A percentile compares a stretch with the other conserved stretches of the same genome.
phyloP scores from a whole-genome alignment of 2,888 invertebrate species.

The Phoenoteleia sp. region DNA sequence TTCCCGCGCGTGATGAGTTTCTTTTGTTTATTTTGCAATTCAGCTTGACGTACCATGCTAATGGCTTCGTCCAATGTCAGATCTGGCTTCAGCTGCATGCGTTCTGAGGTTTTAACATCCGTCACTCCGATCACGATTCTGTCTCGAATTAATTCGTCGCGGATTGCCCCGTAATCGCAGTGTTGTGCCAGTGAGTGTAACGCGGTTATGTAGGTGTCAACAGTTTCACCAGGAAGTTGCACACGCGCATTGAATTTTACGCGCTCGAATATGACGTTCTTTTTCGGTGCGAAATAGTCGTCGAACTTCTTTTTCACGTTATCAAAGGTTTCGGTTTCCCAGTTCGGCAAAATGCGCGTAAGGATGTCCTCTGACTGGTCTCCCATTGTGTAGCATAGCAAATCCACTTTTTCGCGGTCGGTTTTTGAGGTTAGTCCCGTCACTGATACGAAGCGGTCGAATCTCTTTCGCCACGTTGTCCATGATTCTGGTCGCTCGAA shows the following conservation, averaged over 20 bases:
- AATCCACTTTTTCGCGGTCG: constrained; percentile 70
- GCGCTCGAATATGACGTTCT: constrained; percentile 75
- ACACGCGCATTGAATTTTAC: constrained; percentile 71
- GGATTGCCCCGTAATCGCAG: constrained; percentile 75
- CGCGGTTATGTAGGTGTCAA: constrained; percentile 69
- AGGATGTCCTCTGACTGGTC: constrained; percentile 73
- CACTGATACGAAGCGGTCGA: constrained; percentile 57
- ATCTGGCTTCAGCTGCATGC: constrained; percentile 69
- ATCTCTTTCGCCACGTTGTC: constrained; percentile 56
- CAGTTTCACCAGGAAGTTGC: constrained; percentile 66
- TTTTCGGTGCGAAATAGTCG: constrained; percentile 72
- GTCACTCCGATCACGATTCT: constrained; percentile 77
- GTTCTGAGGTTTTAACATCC: constrained; percentile 71
- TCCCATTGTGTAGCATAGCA: constrained; percentile 75
- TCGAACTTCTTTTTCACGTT: constrained; percentile 39
- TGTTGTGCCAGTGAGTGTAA: not conserved
- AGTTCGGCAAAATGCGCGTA: constrained; percentile 23
- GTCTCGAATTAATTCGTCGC: constrained; percentile 77
- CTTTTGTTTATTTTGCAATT: constrained; percentile 54
- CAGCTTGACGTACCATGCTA: constrained; percentile 16
- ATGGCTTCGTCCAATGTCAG: constrained; percentile 70
- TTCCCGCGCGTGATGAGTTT: constrained; percentile 17
- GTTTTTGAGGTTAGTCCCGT: constrained; percentile 32
- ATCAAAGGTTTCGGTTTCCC: not conserved
- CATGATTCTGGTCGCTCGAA: constrained; percentile 62